Evolutionary conservation across 1,140 invertebrate species (phyloP), one percentile per base, ranked within the genome.

Genomic region (Drosophila sproati): DNA sequence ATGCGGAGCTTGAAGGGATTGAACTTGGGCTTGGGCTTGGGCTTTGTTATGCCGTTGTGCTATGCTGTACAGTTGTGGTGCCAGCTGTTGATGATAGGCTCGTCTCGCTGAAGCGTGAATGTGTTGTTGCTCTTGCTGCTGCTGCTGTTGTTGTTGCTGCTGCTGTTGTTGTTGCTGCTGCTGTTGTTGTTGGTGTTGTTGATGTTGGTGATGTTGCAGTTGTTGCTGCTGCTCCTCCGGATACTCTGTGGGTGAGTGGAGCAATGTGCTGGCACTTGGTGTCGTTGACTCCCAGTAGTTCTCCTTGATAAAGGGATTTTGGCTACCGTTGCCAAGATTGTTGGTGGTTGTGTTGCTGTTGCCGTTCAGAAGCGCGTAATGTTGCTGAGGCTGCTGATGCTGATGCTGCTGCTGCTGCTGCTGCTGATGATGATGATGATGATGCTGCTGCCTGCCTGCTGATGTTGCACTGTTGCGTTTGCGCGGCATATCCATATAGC

Each of bases 301-400:
- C n/a, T 92, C 91, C 51, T 91, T 92, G 31, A 92, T 91, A 32
- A 92, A 92, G 1, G 91, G 91, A 73, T 92, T 92, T 56, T 91
- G 91, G 37, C 80, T 73, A 48, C 71, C 75, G 56, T 80, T 73
- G 73, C 63, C 28, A 12, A 28, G 20, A 7, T 31, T 57, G 10
- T 43, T 73, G 67, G 39, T 41, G 39, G 2, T 41, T 10, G 39
- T 41, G 10, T 29, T 70, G 73, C 54, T 74, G 60, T 66, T 78
- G 75, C 60, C 69, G 31, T 67, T 77, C 7, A 63, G 68, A 34
- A 75, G 59, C 12, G 37, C 55, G 28, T 72, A 69, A 47, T 77
- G 74, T 51, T 60, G 69, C 20, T 77, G 52, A 35, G 55, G 60
- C 60, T 78, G 78, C 48, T 47, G 47, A 45, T 54, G 41, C 5